Evolutionary conservation across 2,888 invertebrate genomes (phyloP).

Genomic region (Embidobia sp.): DNA sequence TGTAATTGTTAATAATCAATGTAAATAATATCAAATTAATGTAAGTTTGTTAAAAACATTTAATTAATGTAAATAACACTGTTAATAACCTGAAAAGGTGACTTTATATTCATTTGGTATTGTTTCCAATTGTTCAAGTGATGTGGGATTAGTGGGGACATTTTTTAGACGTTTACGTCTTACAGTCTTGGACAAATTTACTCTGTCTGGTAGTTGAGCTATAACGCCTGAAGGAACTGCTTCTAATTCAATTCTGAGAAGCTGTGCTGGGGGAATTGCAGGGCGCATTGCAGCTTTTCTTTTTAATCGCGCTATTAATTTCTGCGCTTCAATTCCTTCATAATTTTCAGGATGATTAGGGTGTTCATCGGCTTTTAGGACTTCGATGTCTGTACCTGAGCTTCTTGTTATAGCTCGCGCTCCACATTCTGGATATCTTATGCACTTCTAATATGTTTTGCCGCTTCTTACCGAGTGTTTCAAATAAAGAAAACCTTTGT

Average conservation of each 20-base stretch:
- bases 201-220: background rate
- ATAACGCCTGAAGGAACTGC: background rate
- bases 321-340: background rate
- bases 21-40: no score
- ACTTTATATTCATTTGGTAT: no score
- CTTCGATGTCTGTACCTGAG: background rate
- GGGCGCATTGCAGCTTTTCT: background rate
- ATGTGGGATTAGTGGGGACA: no score
- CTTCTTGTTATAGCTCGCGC: background rate
- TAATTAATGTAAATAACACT: no score
- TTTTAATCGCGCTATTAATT: background rate
- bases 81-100: no score
- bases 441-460: background rate
- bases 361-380: background rate
- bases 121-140: no score
- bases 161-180: no score
- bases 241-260: background rate
- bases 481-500: background rate
- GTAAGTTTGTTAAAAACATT: no score
- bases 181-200: background rate
- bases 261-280: background rate
- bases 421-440: background rate
- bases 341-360: background rate
- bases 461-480: background rate
- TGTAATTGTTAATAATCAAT: no score